phyloP scores from a whole-genome alignment of 2,888 invertebrate species.

The Lydus trimaculatus region DNA sequence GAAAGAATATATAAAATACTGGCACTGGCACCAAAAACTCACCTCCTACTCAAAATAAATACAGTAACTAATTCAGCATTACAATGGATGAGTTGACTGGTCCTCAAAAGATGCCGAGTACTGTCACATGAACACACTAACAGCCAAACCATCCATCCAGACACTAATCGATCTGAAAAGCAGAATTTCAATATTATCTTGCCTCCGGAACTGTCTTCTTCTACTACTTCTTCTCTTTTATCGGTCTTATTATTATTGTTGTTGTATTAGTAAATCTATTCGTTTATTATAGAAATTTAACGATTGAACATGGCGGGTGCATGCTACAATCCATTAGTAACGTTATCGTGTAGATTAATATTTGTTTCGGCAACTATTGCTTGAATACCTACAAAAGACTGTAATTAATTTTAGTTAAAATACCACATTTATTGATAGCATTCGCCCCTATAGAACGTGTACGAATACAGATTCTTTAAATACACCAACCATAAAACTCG shows the following conservation, averaged over 20 bases:
- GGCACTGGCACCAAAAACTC: constrained; percentile 26
- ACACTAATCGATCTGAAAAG: constrained; percentile 55
- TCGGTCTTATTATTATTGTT: neutral
- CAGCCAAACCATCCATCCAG: constrained; percentile 48
- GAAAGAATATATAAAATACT: constrained; percentile 38
- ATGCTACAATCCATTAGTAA: constrained; percentile 52
- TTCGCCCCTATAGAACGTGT: constrained; percentile 39
- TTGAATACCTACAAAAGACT: constrained; percentile 49
- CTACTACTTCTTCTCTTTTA: no score
- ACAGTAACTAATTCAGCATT: constrained; percentile 37
- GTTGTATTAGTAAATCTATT: neutral
- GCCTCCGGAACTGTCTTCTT: neutral
- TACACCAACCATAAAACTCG: constrained; percentile 29
- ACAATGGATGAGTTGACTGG: constrained; percentile 38
- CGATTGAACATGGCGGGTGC: constrained; percentile 46
- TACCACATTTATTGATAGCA: constrained; percentile 52
- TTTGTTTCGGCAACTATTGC: constrained; percentile 53
- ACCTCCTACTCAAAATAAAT: constrained; percentile 37
- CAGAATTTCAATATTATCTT: constrained; percentile 50
- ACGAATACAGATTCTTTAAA: constrained; percentile 47
- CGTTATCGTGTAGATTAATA: constrained; percentile 53
- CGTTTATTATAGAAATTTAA: constrained; percentile 46
- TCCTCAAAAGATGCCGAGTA: constrained; percentile 36
- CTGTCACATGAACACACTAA: constrained; percentile 27
- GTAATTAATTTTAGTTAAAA: constrained; percentile 58